These are phyloP conservation scores for Drosophila setifemur DNA, from an alignment of 1,140 invertebrate species.

Conservation along the genomic window DNA sequence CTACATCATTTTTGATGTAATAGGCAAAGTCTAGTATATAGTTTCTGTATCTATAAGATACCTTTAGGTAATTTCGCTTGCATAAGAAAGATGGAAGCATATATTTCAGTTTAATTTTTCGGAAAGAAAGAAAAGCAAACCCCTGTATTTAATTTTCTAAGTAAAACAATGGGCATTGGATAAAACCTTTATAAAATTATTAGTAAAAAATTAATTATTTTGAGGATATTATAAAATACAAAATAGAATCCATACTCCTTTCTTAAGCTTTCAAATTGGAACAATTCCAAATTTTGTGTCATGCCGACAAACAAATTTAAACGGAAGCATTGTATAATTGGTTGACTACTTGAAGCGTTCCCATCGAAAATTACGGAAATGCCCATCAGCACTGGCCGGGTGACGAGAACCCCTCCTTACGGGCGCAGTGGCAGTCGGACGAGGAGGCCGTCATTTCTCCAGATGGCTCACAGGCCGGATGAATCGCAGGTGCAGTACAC, in stretches of 20 bases:
- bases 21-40: too few relatives aligned
- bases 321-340: constrained; percentile 65
- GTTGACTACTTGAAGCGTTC: constrained; percentile 4
- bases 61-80: too few relatives aligned
- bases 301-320: constrained; percentile 49
- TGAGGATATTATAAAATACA: too few relatives aligned
- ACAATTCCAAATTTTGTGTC: constrained; percentile 34
- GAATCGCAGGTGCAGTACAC: not conserved
- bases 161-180: too few relatives aligned
- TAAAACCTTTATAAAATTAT: too few relatives aligned
- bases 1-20: constrained; percentile 18
- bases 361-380: constrained; percentile 22
- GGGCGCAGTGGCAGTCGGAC: not conserved
- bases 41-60: too few relatives aligned
- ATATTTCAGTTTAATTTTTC: too few relatives aligned
- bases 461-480: not conserved
- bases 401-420: constrained; percentile 1
- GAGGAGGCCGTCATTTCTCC: not conserved
- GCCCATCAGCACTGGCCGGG: constrained; percentile 9
- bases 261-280: constrained; percentile 20
- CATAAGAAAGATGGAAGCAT: too few relatives aligned
- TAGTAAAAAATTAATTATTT: too few relatives aligned
- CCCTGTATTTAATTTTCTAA: too few relatives aligned
- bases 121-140: too few relatives aligned
- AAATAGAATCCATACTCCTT: not conserved